Evolutionary conservation across 2,888 invertebrate genomes (phyloP), one percentile per base, ranked within the genome.

Genomic region (Diplazon laetatorius): DNA sequence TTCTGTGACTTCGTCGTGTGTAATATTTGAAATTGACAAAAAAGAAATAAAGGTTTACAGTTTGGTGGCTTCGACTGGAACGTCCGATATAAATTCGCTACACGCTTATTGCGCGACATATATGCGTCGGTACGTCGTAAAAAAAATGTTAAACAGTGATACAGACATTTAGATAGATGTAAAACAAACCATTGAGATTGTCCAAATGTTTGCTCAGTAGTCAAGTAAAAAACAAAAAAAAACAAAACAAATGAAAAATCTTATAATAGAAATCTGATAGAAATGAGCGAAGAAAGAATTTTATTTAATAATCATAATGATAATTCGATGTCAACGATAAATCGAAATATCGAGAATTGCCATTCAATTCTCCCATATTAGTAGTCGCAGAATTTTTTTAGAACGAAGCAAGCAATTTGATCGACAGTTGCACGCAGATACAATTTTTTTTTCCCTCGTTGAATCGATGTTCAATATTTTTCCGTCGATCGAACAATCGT

Each of bases 191-290:
- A 42, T 73, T 60, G 73, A 69, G 68, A 76, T 52, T 76, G 80
- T 80, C 71, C 76, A 78, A 52, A 50, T 76, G 74, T 77, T 77
- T 75, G 82, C 80, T 82, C 82, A 81, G 68, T 82, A 78, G 62
- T 44, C 25, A 71, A 57, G 37, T 68, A 73, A 73, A 59, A 8
- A 37, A 44, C 68, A 69, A 57, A 60, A 68, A 16, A 50, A n/a
- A n/a, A n/a, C n/a, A n/a, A n/a, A n/a, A n/a, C n/a, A n/a, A n/a
- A n/a, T n/a, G n/a, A n/a, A n/a, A 60, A 20, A 68, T 71, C 52
- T 68, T 55, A 55, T 18, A 55, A 70, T 48, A 60, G 25, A 14
- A 18, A 42, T 55, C 25, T 57, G n/a, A 52, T 14, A 35, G 30
- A 57, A 48, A 39, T 39, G n/a, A 55, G 12, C 1, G 9, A 2